These are phyloP conservation scores for Thalassaphorura encarpata DNA, from an alignment of 1,140 invertebrate genomes.

Conservation along the genomic window DNA sequence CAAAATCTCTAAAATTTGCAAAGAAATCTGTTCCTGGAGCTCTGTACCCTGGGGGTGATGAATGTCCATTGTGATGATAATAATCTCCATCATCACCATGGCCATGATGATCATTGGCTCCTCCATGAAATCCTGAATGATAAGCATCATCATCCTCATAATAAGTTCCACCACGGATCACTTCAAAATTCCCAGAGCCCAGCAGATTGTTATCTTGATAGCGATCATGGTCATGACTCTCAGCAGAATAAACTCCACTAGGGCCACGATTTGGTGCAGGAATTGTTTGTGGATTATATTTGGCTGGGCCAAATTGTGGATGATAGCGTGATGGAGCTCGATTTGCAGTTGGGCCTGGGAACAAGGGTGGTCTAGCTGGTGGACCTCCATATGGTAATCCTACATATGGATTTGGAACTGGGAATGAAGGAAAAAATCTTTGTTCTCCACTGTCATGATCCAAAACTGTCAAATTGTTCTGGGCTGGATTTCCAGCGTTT, in stretches of 20 bases:
- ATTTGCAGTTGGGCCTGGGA: conserved; percentile 30
- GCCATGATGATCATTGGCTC: conserved; percentile 5
- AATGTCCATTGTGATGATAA: conserved; percentile 33
- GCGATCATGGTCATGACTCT: conserved; percentile 20
- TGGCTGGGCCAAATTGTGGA: conserved; percentile 20
- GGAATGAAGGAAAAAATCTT: conserved; percentile 33
- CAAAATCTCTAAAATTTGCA: conserved; percentile 77
- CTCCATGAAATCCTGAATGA: conserved; percentile 10
- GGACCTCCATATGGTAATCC: conserved; percentile 8
- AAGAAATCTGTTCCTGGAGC: conserved; percentile 55
- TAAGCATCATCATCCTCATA: conserved; percentile 51
- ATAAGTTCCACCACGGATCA: conserved; percentile 75
- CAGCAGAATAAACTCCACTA: conserved; percentile 6
- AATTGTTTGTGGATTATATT: background rate
- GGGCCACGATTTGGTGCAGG: conserved; percentile 22
- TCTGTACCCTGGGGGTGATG: conserved; percentile 45
- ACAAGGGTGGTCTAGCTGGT: conserved; percentile 25
- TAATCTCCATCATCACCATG: conserved; percentile 28
- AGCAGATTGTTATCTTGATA: conserved; percentile 42
- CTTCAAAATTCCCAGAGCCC: conserved; percentile 79
- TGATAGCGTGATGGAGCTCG: conserved; percentile 24
- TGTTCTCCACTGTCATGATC: conserved; percentile 25
- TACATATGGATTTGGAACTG: conserved; percentile 24
- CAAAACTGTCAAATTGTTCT: background rate
- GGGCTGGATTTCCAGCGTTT: background rate